Evolutionary conservation across 2,888 invertebrate species (phyloP).

Genomic region (Cheilosia soror): DNA sequence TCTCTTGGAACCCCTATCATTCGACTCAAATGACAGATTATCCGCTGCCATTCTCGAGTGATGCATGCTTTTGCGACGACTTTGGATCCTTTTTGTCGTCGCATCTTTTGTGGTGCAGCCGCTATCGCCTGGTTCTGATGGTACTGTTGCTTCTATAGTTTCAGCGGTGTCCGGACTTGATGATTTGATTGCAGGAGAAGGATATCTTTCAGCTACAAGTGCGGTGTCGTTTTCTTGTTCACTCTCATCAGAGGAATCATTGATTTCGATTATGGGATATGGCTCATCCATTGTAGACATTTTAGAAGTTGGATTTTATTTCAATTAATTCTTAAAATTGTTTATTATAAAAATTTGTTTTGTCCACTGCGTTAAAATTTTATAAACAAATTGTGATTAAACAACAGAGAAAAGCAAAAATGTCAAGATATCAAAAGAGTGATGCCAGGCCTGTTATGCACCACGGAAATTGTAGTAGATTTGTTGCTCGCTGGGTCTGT

Average conservation of each 20-base stretch:
- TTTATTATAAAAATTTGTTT: not conserved
- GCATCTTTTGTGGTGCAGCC: not conserved
- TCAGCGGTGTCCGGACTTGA: not conserved
- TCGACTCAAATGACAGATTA: conserved; percentile 36
- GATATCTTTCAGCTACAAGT: not conserved
- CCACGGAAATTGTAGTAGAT: too few species aligned
- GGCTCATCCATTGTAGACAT: not conserved
- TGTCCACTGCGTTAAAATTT: not conserved
- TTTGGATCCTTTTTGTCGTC: conserved; percentile 12
- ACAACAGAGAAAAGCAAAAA: too few species aligned
- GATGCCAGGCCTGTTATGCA: too few species aligned
- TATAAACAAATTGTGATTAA: not conserved
- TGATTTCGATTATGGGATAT: conserved; percentile 1
- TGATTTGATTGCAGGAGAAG: not conserved
- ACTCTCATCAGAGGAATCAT: conserved; percentile 16
- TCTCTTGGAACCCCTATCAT: not conserved
- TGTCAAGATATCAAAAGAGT: too few species aligned
- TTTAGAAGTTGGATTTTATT: not conserved
- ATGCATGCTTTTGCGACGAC: conserved; percentile 56
- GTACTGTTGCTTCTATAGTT: not conserved
- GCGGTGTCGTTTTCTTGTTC: not conserved
- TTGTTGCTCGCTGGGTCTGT: too few species aligned
- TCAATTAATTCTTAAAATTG: not conserved
- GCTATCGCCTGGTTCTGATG: not conserved
- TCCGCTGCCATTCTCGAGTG: conserved; percentile 29